Conservation (phyloP, 2,888 invertebrate species). For the Cosmopolites sordidus region DNA sequence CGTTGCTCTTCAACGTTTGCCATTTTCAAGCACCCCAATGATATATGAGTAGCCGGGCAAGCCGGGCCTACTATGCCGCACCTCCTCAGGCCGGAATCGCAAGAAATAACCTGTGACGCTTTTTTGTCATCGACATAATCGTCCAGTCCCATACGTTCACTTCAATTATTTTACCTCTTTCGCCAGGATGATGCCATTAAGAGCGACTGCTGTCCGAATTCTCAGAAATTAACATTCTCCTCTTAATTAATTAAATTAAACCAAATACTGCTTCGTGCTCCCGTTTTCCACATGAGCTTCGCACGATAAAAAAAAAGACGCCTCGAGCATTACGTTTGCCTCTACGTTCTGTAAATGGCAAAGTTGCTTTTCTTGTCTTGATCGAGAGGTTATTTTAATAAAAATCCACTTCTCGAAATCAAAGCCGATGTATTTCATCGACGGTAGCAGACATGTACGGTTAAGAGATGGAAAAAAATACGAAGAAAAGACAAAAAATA, state of each 20-base stretch:
- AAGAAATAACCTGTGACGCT: too few species aligned
- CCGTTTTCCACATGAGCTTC: slow-evolving; percentile 16
- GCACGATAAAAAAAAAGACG: not conserved
- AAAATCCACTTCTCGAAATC: slow-evolving; percentile 26
- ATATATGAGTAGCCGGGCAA: too few species aligned
- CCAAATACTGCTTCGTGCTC: slow-evolving; percentile 16
- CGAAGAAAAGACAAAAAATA: not conserved
- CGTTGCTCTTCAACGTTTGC: too few species aligned
- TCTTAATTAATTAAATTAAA: slow-evolving; percentile 23
- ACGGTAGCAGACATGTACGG: not conserved
- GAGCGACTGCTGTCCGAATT: slow-evolving; percentile 5
- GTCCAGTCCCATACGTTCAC: too few species aligned
- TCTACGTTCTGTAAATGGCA: slow-evolving; percentile 13
- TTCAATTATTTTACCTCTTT: too few species aligned
- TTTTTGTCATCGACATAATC: too few species aligned
- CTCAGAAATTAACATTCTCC: slow-evolving; percentile 20
- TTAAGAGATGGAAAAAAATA: not conserved
- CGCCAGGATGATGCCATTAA: not conserved
- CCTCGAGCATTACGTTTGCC: not conserved
- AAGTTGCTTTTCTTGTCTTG: slow-evolving; percentile 16
- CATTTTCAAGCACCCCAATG: too few species aligned
- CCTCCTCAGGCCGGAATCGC: too few species aligned
- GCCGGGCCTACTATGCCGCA: not conserved
- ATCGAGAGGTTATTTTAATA: slow-evolving; percentile 18
- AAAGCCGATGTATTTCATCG: slow-evolving; percentile 17